Conservation (phyloP, 2,888 invertebrate species). For the Microdon myrmicae region DNA sequence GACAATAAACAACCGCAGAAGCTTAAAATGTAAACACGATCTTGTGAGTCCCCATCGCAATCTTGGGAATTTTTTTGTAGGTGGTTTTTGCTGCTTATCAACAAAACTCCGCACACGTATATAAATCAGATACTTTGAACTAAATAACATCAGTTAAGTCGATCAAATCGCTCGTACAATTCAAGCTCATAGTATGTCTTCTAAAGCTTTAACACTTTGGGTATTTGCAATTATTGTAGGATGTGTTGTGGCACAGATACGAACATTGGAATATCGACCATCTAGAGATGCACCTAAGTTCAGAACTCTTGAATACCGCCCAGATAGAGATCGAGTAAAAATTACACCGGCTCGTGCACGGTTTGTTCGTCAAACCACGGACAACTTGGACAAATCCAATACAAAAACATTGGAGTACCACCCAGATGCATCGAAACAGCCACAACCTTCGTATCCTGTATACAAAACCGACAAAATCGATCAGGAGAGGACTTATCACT, state of each 20-base stretch:
- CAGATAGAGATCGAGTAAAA: constrained; percentile 18
- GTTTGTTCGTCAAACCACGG: constrained; percentile 4
- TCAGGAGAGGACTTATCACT: constrained; percentile 12
- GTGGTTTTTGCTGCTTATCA: too few relatives aligned
- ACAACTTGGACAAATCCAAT: constrained; percentile 11
- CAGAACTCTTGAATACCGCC: constrained; percentile 17
- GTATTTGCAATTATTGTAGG: constrained; percentile 11
- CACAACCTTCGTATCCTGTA: constrained; percentile 24
- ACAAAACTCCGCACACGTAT: too few relatives aligned
- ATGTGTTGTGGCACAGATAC: constrained; percentile 7
- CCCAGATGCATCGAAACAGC: constrained; percentile 27
- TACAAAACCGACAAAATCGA: constrained; percentile 25
- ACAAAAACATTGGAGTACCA: constrained; percentile 35
- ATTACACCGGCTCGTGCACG: constrained; percentile 3
- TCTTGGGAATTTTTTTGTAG: too few relatives aligned
- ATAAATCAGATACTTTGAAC: too few relatives aligned
- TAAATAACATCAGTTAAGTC: too few relatives aligned
- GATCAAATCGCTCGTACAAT: too few relatives aligned
- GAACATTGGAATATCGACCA: constrained; percentile 15
- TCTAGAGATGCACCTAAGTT: constrained; percentile 4
- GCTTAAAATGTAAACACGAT: too few relatives aligned
- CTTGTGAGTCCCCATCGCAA: too few relatives aligned
- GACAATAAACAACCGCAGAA: too few relatives aligned
- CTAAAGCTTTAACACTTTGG: constrained; percentile 14
- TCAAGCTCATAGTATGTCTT: too few relatives aligned